These are phyloP conservation scores for Drosophila arawakana DNA, from an alignment of 1,140 invertebrate species.

Conservation along the genomic window DNA sequence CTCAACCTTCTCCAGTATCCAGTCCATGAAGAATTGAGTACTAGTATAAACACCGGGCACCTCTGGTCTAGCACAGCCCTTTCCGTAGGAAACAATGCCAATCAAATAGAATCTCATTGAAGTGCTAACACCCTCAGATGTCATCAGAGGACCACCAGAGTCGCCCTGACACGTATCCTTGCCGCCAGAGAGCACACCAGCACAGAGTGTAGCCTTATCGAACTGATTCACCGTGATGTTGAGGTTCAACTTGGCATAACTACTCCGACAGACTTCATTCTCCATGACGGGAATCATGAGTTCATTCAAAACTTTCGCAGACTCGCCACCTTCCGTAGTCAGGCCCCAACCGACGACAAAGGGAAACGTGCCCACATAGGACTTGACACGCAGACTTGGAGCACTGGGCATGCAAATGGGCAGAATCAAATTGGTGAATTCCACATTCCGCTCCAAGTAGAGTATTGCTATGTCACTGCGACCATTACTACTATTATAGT, in stretches of 20 bases:
- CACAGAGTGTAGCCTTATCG: constrained; percentile 89
- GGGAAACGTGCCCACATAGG: constrained; percentile 85
- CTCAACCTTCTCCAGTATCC: constrained; percentile 70
- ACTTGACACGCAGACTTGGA: constrained; percentile 49
- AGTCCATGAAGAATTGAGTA: constrained; percentile 87
- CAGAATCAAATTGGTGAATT: constrained; percentile 55
- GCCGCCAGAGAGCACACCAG: constrained; percentile 89
- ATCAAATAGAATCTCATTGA: constrained; percentile 86
- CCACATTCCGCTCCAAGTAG: constrained; percentile 67
- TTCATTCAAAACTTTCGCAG: constrained; percentile 87
- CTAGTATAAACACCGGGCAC: constrained; percentile 91
- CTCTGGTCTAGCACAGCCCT: constrained; percentile 88
- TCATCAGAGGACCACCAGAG: constrained; percentile 93
- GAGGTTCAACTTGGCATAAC: constrained; percentile 86
- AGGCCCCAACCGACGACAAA: constrained; percentile 92
- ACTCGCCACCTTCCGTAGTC: constrained; percentile 85
- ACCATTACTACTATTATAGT: constrained; percentile 68
- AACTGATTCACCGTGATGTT: constrained; percentile 87
- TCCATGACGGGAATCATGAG: constrained; percentile 90
- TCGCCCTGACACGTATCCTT: constrained; percentile 94
- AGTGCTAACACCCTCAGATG: constrained; percentile 67
- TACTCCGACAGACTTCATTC: constrained; percentile 87
- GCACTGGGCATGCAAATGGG: constrained; percentile 72
- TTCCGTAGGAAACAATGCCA: constrained; percentile 90
- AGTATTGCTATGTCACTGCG: constrained; percentile 75